Conservation (phyloP, 2,797 vertebrate genomes). For the Kryptolebias ocellatus region DNA sequence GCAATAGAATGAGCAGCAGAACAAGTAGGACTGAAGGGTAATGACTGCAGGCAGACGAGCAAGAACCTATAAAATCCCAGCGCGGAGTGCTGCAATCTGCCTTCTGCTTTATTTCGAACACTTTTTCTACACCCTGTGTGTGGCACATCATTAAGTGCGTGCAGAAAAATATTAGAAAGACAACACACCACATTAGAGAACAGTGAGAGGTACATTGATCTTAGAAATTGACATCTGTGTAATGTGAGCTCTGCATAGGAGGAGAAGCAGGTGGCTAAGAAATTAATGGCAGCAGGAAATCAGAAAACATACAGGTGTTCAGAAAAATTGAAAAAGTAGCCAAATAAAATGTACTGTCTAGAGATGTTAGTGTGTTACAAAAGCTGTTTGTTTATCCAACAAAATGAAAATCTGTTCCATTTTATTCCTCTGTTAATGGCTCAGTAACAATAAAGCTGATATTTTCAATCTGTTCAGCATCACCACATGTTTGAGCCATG, state of each 20-base stretch:
- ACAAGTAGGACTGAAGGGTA: neutral
- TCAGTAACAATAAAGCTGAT: too few species aligned
- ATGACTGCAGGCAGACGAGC: conserved; percentile 23
- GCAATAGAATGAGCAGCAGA: conserved; percentile 17
- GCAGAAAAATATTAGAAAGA: conserved; percentile 35
- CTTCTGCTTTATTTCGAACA: conserved; percentile 15
- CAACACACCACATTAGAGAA: conserved; percentile 42
- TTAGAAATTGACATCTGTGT: conserved; percentile 24
- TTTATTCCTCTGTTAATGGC: too few species aligned
- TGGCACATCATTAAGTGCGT: conserved; percentile 47
- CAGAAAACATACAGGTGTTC: conserved; percentile 30
- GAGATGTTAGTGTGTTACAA: neutral
- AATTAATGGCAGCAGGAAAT: conserved; percentile 40
- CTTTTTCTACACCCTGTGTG: conserved; percentile 18
- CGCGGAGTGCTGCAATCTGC: conserved; percentile 35
- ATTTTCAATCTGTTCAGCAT: too few species aligned
- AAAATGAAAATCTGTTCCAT: too few species aligned
- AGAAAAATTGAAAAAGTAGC: conserved; percentile 16
- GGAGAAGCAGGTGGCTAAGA: conserved; percentile 42
- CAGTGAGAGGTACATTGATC: conserved; percentile 33
- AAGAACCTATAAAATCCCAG: conserved; percentile 21
- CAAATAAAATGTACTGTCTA: neutral
- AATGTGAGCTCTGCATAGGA: conserved; percentile 16
- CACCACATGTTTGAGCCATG: too few species aligned
- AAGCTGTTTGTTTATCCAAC: too few species aligned